phyloP scores from a whole-genome alignment of 2,888 invertebrate genomes.

The Oscheius sp. region DNA sequence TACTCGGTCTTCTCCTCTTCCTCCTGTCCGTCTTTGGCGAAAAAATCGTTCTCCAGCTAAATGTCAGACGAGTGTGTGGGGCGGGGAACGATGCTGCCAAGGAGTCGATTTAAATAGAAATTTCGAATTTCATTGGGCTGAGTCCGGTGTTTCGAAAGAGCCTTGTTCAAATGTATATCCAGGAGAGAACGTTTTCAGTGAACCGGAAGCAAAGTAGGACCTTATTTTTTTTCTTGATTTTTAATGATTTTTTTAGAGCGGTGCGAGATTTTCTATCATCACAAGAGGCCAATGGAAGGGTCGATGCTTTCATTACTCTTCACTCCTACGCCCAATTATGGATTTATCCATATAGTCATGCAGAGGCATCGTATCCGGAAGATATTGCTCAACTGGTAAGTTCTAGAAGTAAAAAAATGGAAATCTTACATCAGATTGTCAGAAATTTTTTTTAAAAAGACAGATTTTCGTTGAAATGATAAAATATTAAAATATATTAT shows the following conservation, averaged over 20 bases:
- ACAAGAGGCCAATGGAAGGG: constrained; percentile 55
- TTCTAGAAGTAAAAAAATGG: background rate
- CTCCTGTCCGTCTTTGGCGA: constrained; percentile 68
- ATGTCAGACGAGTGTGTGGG: constrained; percentile 60
- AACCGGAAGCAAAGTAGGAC: constrained; percentile 64
- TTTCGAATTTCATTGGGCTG: constrained; percentile 69
- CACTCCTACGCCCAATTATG: constrained; percentile 70
- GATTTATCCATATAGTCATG: constrained; percentile 70
- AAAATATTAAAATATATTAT: too few species aligned
- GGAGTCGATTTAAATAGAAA: constrained; percentile 70
- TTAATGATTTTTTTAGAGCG: constrained; percentile 43
- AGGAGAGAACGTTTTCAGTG: constrained; percentile 67
- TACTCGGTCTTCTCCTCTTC: constrained; percentile 60
- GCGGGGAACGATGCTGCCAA: constrained; percentile 66
- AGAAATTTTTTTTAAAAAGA: too few species aligned
- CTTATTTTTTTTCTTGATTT: too few species aligned
- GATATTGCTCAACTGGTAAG: constrained; percentile 65
- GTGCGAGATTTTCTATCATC: constrained; percentile 61
- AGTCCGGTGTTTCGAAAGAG: constrained; percentile 66
- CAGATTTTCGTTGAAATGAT: background rate
- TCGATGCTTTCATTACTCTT: constrained; percentile 70
- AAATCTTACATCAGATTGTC: too few species aligned
- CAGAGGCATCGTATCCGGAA: constrained; percentile 56
- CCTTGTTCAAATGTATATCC: constrained; percentile 70
- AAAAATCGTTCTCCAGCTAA: constrained; percentile 68